Conservation (phyloP, 2,888 invertebrate genomes). For the Tethea ocularis region DNA sequence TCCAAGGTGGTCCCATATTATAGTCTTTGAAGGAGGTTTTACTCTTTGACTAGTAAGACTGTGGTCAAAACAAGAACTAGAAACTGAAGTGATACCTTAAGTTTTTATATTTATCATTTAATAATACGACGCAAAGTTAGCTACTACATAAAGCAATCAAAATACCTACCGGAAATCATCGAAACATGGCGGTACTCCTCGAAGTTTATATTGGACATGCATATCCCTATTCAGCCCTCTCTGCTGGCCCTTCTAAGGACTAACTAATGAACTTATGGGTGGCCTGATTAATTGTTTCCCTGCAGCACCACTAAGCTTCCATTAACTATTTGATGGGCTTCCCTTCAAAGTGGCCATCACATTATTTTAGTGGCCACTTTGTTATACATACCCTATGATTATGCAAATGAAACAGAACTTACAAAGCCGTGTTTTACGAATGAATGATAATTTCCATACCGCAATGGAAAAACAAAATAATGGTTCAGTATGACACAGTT, state of each 20-base stretch:
- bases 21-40: no score
- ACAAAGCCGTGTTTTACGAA: neutral
- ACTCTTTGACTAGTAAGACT: no score
- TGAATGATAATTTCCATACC: neutral
- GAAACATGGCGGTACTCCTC: neutral
- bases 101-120: no score
- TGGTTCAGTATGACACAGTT: no score
- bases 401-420: constrained; percentile 1
- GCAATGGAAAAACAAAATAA: neutral
- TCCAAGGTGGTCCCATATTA: no score
- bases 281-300: constrained; percentile 6
- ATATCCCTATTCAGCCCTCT: neutral
- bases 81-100: no score
- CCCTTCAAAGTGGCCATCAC: constrained; percentile 1
- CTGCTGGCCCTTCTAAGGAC: neutral
- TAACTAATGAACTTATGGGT: neutral
- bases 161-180: neutral
- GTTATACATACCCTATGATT: neutral
- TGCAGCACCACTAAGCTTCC: neutral
- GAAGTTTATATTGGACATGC: neutral
- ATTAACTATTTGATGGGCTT: constrained; percentile 2
- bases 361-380: constrained; percentile 4
- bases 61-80: no score
- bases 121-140: no score
- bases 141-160: no score